Evolutionary conservation across 2,113 vertebrate species (phyloP).

Genomic region (Chlamydotis undulata): DNA sequence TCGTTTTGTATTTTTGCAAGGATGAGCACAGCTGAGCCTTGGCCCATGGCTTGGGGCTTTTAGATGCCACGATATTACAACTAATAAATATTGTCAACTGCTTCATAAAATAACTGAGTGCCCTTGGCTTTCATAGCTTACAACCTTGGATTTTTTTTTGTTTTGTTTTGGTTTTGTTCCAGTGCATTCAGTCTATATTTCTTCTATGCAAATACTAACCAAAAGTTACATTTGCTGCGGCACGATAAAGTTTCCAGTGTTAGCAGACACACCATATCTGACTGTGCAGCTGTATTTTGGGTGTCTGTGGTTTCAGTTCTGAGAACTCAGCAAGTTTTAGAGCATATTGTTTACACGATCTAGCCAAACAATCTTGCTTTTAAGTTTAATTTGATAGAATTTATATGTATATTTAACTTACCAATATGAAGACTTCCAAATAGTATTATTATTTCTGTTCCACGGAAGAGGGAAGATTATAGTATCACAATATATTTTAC

Average conservation of each 20-base stretch:
- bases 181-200: neutral
- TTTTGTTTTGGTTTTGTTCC: neutral
- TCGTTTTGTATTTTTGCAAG: neutral
- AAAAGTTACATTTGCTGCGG: slow-evolving; percentile 12
- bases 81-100: slow-evolving; percentile 5
- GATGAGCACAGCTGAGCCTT: neutral
- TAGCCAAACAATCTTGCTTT: slow-evolving; percentile 55
- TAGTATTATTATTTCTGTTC: neutral
- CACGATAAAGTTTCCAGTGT: slow-evolving; percentile 55
- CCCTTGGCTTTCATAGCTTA: neutral
- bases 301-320: slow-evolving; percentile 75
- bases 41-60: neutral
- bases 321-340: slow-evolving; percentile 69
- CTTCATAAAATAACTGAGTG: neutral
- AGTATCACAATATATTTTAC: neutral
- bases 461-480: neutral
- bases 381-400: slow-evolving; percentile 57
- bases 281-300: slow-evolving; percentile 73
- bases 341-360: slow-evolving; percentile 59
- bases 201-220: neutral
- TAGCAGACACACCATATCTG: slow-evolving; percentile 62
- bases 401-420: slow-evolving; percentile 48
- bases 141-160: neutral
- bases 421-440: slow-evolving; percentile 33
- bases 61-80: neutral